Evolutionary conservation across 2,113 vertebrate genomes (phyloP), one percentile per base, ranked within the genome.

Genomic region (Microcebus lehilahytsara): DNA sequence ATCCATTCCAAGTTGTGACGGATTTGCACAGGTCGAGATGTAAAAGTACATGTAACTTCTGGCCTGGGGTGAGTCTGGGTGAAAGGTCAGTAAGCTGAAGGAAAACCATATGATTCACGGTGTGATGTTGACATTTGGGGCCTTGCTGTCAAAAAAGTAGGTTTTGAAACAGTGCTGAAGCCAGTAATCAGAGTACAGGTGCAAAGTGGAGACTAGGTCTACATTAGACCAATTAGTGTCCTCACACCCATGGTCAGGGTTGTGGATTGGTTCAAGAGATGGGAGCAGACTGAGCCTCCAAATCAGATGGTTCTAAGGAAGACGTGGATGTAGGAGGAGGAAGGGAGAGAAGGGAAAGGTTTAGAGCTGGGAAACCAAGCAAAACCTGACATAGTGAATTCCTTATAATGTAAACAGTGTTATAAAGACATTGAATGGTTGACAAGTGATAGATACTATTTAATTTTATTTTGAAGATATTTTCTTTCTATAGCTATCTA

Each of bases 401-500:
- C 34, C n/a, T 83, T 89, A 27, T 25, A 19, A 86, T 79, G 87
- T 94, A 40, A 89, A 64, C 25, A 89, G 14, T 34, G 25, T 22
- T 86, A 62, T 75, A 23, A 27, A 83, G 51, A 34, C 19, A 30
- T 46, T 60, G 71, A 88, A 74, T 89, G 22, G 60, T 86, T 83
- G 69, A 42, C 25, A 51, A 87, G 86, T 77, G 58, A 72, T 62
- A 71, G 71, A 66, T 58, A 56, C 14, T 77, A 79, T 32, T 30
- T 84, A 84, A 40, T 62, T 95, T 96, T 78, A 71, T 51, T 56
- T 90, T 81, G 32, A 94, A 90, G 12, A 87, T 27, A n/a, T 94
- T 91, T 91, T 91, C 40, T 85, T 69, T 86, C 37, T 96, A 11
- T 71, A 75, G 40, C 46, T 95, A 62, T 46, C 34, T 71, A 46